Conservation (phyloP, 2,888 invertebrate species). For the Trachelus tabidus region DNA sequence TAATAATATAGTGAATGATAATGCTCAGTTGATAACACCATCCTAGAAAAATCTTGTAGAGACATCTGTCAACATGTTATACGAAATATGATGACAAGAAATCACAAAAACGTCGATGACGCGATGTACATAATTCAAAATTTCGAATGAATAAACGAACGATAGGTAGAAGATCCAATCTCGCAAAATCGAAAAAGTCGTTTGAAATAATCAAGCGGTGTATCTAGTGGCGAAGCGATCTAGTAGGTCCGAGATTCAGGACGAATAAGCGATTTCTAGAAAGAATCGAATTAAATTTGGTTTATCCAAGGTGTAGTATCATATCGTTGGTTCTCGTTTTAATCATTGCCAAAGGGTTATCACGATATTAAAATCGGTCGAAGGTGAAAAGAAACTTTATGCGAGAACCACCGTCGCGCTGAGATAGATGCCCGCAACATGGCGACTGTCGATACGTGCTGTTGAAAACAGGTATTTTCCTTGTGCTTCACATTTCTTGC, state of each 20-base stretch:
- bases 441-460: conserved; percentile 25
- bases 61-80: background rate
- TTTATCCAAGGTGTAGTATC: background rate
- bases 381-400: conserved; percentile 2
- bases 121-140: conserved; percentile 15
- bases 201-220: conserved; percentile 22
- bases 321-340: background rate
- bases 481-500: background rate
- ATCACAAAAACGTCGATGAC: background rate
- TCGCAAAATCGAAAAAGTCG: conserved; percentile 19
- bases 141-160: conserved; percentile 45
- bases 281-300: background rate
- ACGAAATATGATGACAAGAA: background rate
- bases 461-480: conserved; percentile 28
- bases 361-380: conserved; percentile 2
- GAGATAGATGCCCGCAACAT: conserved; percentile 29
- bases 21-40: background rate
- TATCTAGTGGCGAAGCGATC: background rate
- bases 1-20: too few species aligned
- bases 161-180: conserved; percentile 24
- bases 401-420: conserved; percentile 10
- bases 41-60: background rate
- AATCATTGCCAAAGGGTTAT: background rate
- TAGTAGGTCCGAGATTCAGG: background rate
- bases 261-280: background rate